Evolutionary conservation across 2,888 invertebrate species (phyloP), one percentile per base, ranked within the genome.

Genomic region (Heteromyza rotundicornis): DNA sequence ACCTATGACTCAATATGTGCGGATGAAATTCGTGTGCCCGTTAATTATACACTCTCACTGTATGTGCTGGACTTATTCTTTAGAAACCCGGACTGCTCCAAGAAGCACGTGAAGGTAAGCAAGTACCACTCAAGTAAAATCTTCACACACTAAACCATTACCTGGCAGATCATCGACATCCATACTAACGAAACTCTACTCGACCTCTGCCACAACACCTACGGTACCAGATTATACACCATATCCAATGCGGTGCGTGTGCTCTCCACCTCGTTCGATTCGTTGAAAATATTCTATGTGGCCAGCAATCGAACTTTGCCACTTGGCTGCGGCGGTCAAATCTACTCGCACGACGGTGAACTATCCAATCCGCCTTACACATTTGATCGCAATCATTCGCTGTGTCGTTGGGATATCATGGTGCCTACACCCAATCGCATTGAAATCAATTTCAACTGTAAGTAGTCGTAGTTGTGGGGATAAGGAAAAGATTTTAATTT

Each of bases 311-410:
- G 69, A 16, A 51, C 59, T 1, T 44, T 69, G 2, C 68, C 71
- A 0, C 56, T 65, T 1, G 81, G 79, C 10, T 81, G 81, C 63
- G 81, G 81, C 7, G 81, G 82, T 1, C 61, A 67, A 2, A 64
- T 79, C 0, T 65, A 63, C 7, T 10, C 61, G 0, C 2, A 59
- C 2, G 61, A 63, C 0, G 81, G 80, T 0, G 80, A 75, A 50
- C 84, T 92, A 59, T 84, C 85, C 1, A 92, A 90, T 71, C 92
- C 92, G 0, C 73, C 88, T 22, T 92, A 89, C 82, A 90, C 90
- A 0, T 80, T 84, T 10, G 81, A 83, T 64, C 85, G 87, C 40
- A 83, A 85, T 57, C 81, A 84, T 60, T 82, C 84, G 0, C 76
- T 82, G 12, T 92, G 92, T 75, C 79, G 76, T 2, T 91, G 90